Evolutionary conservation across 1,140 invertebrate genomes (phyloP).

Genomic region (Cardiocondyla obscurior): DNA sequence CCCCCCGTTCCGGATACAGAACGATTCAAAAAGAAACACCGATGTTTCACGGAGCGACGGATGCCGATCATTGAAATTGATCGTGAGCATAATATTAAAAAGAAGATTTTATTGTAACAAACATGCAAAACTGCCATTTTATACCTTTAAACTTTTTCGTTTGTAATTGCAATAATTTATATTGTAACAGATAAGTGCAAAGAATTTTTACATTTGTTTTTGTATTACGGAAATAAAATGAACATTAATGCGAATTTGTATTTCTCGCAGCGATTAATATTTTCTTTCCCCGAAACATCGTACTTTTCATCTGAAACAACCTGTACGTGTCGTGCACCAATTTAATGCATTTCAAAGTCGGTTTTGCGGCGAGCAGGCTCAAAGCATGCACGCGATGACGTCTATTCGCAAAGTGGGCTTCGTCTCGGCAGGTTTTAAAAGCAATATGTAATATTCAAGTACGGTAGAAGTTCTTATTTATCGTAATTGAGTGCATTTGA

Average conservation of each 20-base stretch:
- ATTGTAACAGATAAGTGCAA: not conserved
- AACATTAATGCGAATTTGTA: not conserved
- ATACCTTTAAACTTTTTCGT: not conserved
- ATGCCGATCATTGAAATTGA: not conserved
- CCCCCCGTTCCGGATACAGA: not conserved
- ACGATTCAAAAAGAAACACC: not conserved
- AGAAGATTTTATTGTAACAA: not conserved
- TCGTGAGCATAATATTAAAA: not conserved
- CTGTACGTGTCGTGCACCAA: not conserved
- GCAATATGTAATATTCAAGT: not conserved
- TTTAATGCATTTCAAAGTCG: slow-evolving; percentile 63
- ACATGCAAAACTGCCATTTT: not conserved
- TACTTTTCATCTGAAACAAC: slow-evolving; percentile 17
- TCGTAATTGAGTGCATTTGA: not conserved
- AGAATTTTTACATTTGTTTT: not conserved
- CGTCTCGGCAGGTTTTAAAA: not conserved
- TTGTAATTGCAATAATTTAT: too few relatives aligned
- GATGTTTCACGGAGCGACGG: not conserved
- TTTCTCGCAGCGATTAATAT: not conserved
- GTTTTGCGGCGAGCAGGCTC: not conserved
- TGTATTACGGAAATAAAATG: not conserved
- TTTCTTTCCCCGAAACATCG: not conserved
- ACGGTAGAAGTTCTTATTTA: not conserved
- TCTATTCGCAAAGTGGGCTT: slow-evolving; percentile 17
- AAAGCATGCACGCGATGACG: slow-evolving; percentile 19